Conservation (phyloP, 1,140 invertebrate species). For the Lepidotrigona ventralis region DNA sequence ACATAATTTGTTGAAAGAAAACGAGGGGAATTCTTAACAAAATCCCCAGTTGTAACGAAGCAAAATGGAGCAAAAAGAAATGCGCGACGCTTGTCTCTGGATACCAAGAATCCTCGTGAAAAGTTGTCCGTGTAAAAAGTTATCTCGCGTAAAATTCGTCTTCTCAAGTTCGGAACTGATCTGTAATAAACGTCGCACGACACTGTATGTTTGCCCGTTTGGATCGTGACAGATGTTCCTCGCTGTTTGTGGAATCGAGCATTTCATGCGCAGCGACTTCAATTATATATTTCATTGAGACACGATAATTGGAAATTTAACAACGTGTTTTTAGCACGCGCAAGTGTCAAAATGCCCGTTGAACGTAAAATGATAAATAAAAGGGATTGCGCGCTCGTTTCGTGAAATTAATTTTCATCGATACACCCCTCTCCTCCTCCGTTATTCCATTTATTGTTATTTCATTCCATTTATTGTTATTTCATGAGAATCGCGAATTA, state of each 20-base stretch:
- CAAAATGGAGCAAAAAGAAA: too few relatives aligned
- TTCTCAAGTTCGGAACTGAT: not conserved
- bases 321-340: not conserved
- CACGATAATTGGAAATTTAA: not conserved
- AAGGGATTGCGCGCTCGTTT: not conserved
- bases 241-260: too few relatives aligned
- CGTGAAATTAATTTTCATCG: not conserved
- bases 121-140: not conserved
- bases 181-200: not conserved
- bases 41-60: not conserved
- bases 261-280: too few relatives aligned
- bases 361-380: not conserved
- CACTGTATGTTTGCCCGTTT: not conserved
- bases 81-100: too few relatives aligned
- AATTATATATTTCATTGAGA: too few relatives aligned
- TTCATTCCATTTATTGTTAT: too few relatives aligned
- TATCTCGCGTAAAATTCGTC: not conserved
- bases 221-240: too few relatives aligned
- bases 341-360: not conserved
- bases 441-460: too few relatives aligned
- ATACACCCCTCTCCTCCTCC: not conserved
- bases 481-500: too few relatives aligned
- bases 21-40: not conserved
- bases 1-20: too few relatives aligned
- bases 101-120: too few relatives aligned